Conservation (phyloP, 2,888 invertebrate species). For the Toxonevra muliebris region DNA sequence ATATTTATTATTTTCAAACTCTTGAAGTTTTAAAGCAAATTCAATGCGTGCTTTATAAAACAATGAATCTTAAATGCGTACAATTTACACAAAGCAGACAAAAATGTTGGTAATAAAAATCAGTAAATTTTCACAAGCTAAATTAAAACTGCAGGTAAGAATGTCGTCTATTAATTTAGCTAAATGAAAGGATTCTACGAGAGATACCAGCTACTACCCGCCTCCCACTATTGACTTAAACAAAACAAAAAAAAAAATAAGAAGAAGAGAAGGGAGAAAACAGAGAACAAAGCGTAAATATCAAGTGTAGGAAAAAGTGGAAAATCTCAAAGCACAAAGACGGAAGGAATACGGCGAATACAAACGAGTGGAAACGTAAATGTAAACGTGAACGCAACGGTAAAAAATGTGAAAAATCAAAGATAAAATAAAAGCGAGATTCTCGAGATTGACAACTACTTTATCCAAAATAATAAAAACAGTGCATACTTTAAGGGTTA, state of each 20-base stretch:
- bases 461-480: too few relatives aligned
- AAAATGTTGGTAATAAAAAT: conserved; percentile 35
- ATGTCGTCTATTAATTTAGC: conserved; percentile 41
- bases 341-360: conserved; percentile 13
- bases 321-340: neutral
- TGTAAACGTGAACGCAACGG: conserved; percentile 11
- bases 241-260: conserved; percentile 3
- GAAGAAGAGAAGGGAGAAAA: neutral
- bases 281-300: conserved; percentile 6
- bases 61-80: too few relatives aligned
- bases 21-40: neutral
- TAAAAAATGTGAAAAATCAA: conserved; percentile 40
- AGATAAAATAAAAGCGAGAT: conserved; percentile 46
- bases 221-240: neutral
- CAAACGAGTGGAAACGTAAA: conserved; percentile 17
- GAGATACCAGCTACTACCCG: neutral
- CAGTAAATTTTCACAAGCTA: conserved; percentile 36
- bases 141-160: conserved; percentile 38
- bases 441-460: too few relatives aligned
- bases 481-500: too few relatives aligned
- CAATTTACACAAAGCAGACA: neutral
- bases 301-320: conserved; percentile 22
- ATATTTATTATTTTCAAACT: conserved; percentile 21
- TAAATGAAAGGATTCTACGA: conserved; percentile 26
- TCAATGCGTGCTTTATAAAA: too few relatives aligned